phyloP scores from a whole-genome alignment of 1,140 invertebrate genomes.

The Tetramorium simillimum region DNA sequence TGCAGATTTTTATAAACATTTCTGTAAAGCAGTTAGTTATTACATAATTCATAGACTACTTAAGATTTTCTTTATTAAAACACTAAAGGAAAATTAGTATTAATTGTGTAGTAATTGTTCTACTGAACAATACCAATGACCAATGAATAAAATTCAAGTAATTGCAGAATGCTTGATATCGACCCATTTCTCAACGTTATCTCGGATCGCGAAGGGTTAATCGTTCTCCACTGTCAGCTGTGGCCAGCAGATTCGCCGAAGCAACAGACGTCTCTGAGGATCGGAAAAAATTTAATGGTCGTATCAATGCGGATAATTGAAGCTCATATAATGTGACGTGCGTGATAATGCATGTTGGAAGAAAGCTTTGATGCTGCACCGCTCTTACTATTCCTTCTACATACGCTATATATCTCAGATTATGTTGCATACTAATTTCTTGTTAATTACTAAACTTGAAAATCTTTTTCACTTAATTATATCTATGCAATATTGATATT shows the following conservation, averaged over 20 bases:
- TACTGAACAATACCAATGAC: background rate
- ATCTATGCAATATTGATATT: background rate
- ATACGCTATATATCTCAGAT: background rate
- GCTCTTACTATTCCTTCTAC: background rate
- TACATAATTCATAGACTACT: background rate
- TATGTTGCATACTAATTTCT: background rate
- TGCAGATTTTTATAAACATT: background rate
- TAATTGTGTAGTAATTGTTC: background rate
- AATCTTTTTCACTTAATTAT: background rate
- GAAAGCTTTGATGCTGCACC: background rate
- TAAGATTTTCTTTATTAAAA: background rate
- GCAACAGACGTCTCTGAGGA: background rate
- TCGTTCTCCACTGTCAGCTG: constrained; percentile 3
- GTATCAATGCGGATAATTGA: background rate
- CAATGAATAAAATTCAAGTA: too few relatives aligned
- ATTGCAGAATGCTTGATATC: constrained; percentile 13
- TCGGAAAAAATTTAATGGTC: constrained; percentile 2
- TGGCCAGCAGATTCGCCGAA: background rate
- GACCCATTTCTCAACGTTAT: constrained; percentile 29
- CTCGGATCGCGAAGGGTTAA: constrained; percentile 41
- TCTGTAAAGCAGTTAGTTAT: background rate
- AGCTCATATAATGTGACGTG: background rate
- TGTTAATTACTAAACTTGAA: background rate
- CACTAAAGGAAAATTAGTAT: background rate
- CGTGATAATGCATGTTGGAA: background rate